Conservation (phyloP, 2,797 vertebrate genomes). For the Graptemys geographica region DNA sequence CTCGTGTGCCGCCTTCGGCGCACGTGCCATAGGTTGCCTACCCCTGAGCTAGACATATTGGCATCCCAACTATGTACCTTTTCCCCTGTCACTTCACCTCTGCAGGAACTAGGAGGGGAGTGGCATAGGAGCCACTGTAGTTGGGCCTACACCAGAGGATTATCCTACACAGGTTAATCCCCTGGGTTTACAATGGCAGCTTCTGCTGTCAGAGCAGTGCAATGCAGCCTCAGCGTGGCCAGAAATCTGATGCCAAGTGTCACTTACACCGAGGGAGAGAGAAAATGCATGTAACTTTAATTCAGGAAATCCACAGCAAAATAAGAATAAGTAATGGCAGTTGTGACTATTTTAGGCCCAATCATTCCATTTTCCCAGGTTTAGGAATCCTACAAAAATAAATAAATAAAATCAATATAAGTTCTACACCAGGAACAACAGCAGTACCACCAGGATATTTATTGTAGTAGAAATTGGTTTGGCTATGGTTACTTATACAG, state of each 20-base stretch:
- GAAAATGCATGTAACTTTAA: not conserved
- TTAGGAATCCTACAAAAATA: not conserved
- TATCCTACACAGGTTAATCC: not conserved
- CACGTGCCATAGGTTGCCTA: too few relatives aligned
- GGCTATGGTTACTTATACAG: not conserved
- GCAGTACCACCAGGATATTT: not conserved
- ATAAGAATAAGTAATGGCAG: not conserved
- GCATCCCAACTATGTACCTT: not conserved
- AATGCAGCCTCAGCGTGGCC: not conserved
- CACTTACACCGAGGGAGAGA: not conserved
- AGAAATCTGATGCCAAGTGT: not conserved
- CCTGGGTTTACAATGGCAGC: not conserved
- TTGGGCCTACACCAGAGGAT: accelerated
- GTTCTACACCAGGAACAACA: not conserved
- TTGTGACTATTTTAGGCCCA: not conserved
- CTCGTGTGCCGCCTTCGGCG: too few relatives aligned
- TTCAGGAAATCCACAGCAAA: not conserved
- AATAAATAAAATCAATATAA: not conserved
- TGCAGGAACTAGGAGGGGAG: not conserved
- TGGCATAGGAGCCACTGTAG: accelerated
- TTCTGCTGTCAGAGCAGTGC: not conserved
- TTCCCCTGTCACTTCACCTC: not conserved
- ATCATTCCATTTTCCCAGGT: not conserved
- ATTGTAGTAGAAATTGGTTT: not conserved
- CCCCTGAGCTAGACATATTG: not conserved